Percentiles rank a stretch among this genome's conserved stretches.
These are phyloP conservation scores for Choreutis nemorana DNA, from an alignment of 2,888 invertebrate genomes.

Conservation along the genomic window DNA sequence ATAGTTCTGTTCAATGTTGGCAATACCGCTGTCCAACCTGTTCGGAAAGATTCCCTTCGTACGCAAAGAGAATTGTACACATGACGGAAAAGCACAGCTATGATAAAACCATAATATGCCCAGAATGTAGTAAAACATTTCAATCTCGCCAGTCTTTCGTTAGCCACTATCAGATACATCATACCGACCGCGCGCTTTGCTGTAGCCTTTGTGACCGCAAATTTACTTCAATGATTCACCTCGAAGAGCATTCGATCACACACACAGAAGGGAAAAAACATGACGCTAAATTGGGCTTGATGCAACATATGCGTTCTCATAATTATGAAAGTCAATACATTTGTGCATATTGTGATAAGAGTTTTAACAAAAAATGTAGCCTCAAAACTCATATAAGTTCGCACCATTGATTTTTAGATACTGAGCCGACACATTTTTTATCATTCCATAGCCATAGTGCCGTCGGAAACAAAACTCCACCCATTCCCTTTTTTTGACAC, in stretches of 20 bases:
- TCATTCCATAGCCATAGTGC: no score
- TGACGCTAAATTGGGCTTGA: slow-evolving; percentile 20
- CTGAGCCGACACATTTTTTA: no score
- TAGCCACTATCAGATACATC: slow-evolving; percentile 29
- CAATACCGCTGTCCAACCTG: slow-evolving; percentile 22
- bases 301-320: slow-evolving; percentile 30
- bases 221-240: slow-evolving; percentile 41
- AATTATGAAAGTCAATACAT: slow-evolving; percentile 18
- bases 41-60: slow-evolving; percentile 18
- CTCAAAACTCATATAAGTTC: slow-evolving; percentile 35
- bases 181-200: slow-evolving; percentile 26
- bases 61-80: slow-evolving; percentile 22
- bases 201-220: slow-evolving; percentile 37
- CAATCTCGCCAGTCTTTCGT: slow-evolving; percentile 21
- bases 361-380: slow-evolving; percentile 15
- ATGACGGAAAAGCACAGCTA: slow-evolving; percentile 29
- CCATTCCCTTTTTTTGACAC: no score
- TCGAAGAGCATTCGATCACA: slow-evolving; percentile 49
- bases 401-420: no score
- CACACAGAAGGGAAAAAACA: slow-evolving; percentile 51
- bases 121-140: slow-evolving; percentile 31
- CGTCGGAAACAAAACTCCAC: no score
- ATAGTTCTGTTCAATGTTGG: slow-evolving; percentile 20
- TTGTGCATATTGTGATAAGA: slow-evolving; percentile 23
- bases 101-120: slow-evolving; percentile 32